Base-by-base conservation (phyloP, 2,888 invertebrate genomes). In the Drosophila lacicola region DNA sequence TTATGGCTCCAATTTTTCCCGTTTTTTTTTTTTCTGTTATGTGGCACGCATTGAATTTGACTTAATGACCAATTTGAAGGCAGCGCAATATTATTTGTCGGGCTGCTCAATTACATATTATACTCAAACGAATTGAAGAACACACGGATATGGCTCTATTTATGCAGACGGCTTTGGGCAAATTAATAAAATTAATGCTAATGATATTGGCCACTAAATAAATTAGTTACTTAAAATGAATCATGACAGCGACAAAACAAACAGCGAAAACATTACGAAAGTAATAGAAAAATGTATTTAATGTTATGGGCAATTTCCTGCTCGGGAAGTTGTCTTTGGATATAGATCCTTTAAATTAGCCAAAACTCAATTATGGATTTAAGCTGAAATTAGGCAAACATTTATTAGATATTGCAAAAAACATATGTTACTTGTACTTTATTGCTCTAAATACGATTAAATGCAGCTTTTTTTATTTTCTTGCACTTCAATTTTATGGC, bases 51-150 rank as follows among this genome's bases (percentile, higher is more conserved):
- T 78, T 73, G 60, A 72, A 68, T 70, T 77, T 49, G 45, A 60
- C 58, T 79, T 77, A 84, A 84, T 77, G 79, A 78, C 54, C 76
- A 81, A 76, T 79, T 80, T 64, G 70, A 57, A 61, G 54, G 74
- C 50, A 50, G 36, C 62, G 53, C 54, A 66, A 70, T 66, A 60
- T 67, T 70, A 79, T 74, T 70, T 81, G 77, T 50, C 36, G 49
- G 58, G 41, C 62, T 36, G 29, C 19, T 45, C 47, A 65, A 57
- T 69, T 62, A 54, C 41, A 37, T 66, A 41, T 19, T 57, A 39
- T 53, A 56, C 54, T 36, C 29, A 33, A 6, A 17, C 36, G 44
- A 57, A 34, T 63, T 25, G 14, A 45, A 46, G 49, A 19, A 58
- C 62, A n/a, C 47, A 21, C 50, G 11, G 21, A 6, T 39, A 17